These are phyloP conservation scores for Creontiades dilutus DNA, from an alignment of 2,888 invertebrate species.

Conservation along the genomic window DNA sequence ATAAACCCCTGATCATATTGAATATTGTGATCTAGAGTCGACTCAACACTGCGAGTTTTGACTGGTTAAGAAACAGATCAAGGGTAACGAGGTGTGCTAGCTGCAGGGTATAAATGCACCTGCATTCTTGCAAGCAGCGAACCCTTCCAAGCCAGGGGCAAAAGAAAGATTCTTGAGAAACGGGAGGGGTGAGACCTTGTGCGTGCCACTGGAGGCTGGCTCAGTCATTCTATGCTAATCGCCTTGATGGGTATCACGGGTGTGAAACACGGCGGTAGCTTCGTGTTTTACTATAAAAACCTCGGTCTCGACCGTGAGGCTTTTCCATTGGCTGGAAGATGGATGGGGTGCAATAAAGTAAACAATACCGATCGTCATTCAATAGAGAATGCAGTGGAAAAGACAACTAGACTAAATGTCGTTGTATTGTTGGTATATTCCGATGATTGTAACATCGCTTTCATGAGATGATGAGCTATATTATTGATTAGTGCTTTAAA, in stretches of 20 bases:
- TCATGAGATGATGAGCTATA: too few species aligned
- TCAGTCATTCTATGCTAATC: constrained; percentile 32
- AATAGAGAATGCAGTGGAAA: too few species aligned
- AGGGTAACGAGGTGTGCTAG: constrained; percentile 27
- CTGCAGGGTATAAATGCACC: constrained; percentile 31
- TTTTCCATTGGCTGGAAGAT: not conserved
- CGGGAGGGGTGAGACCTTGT: constrained; percentile 36
- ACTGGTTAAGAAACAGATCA: not conserved
- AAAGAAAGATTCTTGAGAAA: not conserved
- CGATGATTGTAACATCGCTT: too few species aligned
- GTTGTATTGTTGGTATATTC: too few species aligned
- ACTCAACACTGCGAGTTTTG: not conserved
- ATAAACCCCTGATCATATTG: not conserved
- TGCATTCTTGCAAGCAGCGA: constrained; percentile 28
- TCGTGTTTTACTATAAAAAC: constrained; percentile 39
- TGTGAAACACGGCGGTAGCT: constrained; percentile 23
- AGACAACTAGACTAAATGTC: too few species aligned
- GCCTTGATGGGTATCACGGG: constrained; percentile 27
- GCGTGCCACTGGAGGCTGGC: constrained; percentile 8
- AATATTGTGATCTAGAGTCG: not conserved
- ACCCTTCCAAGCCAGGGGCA: not conserved
- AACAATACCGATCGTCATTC: not conserved
- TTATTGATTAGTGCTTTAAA: too few species aligned
- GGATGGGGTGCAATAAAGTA: not conserved
- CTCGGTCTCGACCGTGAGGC: not conserved